These are phyloP conservation scores for Sinocyclocheilus grahami DNA, from an alignment of 2,113 vertebrate species.

Conservation along the genomic window DNA sequence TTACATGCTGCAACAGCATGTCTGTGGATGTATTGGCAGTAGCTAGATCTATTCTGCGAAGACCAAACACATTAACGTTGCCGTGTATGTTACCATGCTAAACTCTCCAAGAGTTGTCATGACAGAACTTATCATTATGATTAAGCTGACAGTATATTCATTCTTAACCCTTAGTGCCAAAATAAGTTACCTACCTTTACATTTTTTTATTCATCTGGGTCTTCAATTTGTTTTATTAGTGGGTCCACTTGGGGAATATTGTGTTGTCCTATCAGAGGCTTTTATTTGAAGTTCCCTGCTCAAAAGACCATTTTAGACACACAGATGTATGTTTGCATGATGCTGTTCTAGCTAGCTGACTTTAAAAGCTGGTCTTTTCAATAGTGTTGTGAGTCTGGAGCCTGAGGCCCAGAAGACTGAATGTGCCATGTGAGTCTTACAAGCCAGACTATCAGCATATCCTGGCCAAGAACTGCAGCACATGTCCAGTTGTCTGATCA, in stretches of 20 bases:
- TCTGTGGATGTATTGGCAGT: background rate
- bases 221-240: background rate
- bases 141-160: background rate
- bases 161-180: background rate
- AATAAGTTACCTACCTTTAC: background rate
- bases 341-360: background rate
- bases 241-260: background rate
- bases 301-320: background rate
- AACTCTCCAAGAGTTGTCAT: no score
- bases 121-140: background rate
- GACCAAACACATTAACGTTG: background rate
- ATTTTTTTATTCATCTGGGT: background rate
- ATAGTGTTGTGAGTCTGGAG: background rate
- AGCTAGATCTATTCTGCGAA: background rate
- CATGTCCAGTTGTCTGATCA: background rate
- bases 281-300: no score
- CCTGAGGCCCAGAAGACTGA: background rate
- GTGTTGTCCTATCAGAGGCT: no score
- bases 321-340: background rate
- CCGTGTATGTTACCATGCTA: background rate
- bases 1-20: background rate
- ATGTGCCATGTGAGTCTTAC: background rate
- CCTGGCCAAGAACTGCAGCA: background rate
- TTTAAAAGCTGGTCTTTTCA: background rate
- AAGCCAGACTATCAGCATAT: slow-evolving; percentile 1